Conservation (phyloP, 2,888 invertebrate genomes). For the Sarcophaga rosellei region DNA sequence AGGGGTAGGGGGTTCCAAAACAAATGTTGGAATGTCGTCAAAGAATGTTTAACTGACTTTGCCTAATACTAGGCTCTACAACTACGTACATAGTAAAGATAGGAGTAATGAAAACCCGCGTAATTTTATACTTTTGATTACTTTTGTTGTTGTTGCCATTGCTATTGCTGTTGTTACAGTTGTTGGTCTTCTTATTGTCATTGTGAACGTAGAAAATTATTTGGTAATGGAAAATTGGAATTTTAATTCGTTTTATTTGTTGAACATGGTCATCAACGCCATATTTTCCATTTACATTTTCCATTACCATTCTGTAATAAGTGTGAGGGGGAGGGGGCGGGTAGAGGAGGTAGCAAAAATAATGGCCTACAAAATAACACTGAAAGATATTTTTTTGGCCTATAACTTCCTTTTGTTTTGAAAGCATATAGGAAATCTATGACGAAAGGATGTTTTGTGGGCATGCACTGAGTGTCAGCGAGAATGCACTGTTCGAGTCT, state of each 20-base stretch:
- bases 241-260: slow-evolving; percentile 71
- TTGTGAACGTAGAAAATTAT: slow-evolving; percentile 49
- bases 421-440: no score
- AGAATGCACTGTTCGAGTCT: no score
- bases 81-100: background rate
- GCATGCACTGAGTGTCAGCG: no score
- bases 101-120: slow-evolving; percentile 1
- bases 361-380: slow-evolving; percentile 14
- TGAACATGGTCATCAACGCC: slow-evolving; percentile 66
- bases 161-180: slow-evolving; percentile 7
- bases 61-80: slow-evolving; percentile 18
- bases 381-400: background rate
- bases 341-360: background rate
- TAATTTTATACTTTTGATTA: slow-evolving; percentile 38
- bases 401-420: no score
- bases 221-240: slow-evolving; percentile 70
- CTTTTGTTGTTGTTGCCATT: slow-evolving; percentile 19
- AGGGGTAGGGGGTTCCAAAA: background rate
- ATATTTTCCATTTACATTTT: slow-evolving; percentile 51
- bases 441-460: no score
- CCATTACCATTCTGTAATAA: background rate
- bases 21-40: slow-evolving; percentile 19
- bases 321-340: background rate
- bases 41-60: slow-evolving; percentile 48
- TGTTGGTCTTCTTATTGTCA: background rate